A percentile compares a stretch with the other conserved stretches of the same genome.
phyloP scores from a whole-genome alignment of 2,797 vertebrate genomes.

The Odontamblyopus lacepedii region DNA sequence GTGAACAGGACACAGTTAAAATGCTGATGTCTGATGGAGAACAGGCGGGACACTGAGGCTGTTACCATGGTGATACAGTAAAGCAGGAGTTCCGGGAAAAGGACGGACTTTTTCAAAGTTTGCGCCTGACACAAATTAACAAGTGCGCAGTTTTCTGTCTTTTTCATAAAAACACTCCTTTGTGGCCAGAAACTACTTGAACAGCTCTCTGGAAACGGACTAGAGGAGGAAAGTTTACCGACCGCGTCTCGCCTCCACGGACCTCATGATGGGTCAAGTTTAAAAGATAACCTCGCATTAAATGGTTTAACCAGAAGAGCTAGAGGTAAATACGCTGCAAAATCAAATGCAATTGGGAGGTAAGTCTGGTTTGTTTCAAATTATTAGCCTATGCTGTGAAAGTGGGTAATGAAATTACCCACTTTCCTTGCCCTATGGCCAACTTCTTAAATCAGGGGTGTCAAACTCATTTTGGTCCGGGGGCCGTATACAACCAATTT shows the following conservation, averaged over 20 bases:
- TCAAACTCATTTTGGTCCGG: too few relatives aligned
- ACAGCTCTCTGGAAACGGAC: conserved; percentile 14
- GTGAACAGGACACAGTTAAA: background rate
- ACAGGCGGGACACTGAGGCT: background rate
- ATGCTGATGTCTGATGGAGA: background rate
- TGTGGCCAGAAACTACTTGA: background rate
- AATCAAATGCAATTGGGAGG: background rate
- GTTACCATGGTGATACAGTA: conserved; percentile 60
- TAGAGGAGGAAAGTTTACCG: conserved; percentile 4
- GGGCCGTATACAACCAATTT: too few relatives aligned
- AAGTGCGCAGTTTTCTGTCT: background rate
- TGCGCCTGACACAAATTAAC: conserved; percentile 16
- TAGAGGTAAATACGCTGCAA: background rate
- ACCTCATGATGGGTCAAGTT: background rate
- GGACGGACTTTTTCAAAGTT: conserved; percentile 28
- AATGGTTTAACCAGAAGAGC: background rate
- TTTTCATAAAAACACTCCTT: background rate
- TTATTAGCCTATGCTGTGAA: background rate
- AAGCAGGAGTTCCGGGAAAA: conserved; percentile 4
- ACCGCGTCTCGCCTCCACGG: background rate
- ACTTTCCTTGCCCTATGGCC: too few relatives aligned
- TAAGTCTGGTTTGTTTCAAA: background rate
- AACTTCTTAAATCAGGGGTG: too few relatives aligned
- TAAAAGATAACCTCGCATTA: background rate
- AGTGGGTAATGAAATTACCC: too few relatives aligned